Base-by-base conservation (phyloP, 2,797 vertebrate genomes). In the Vireo griseus region DNA sequence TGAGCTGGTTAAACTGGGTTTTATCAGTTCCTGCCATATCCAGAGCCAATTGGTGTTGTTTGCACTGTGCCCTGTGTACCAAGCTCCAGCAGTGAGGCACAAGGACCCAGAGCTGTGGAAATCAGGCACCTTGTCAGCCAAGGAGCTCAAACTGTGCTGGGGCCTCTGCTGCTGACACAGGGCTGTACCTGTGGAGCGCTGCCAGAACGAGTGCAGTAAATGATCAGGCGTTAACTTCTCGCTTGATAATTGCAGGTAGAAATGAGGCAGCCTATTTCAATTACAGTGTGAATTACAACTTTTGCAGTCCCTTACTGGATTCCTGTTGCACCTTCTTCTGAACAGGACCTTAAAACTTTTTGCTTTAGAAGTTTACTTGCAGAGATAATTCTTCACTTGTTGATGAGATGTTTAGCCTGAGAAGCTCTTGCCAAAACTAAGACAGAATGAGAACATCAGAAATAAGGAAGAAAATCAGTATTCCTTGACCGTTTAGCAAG, bases 381-480 rank as follows among this genome's bases (percentile, higher is more conserved):
- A 22, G 73, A 88, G 57, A 39, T 93, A 54, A 29, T 78, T 82
- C 59, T 88, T 89, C 47, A 44, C 76, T 88, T 86, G 91, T 71
- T 94, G 71, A 52, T 0, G 6, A 47, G 73, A 78, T 47, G 47
- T 63, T 95, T 81, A 58, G 89, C 47, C 90, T 66, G 47, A 65
- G 45, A 50, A 73, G 24, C 55, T 81, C 62, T 85, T 90, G 96
- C 95, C 96, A 97, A 90, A 89, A 40, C 10, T 63, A 69, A 94
- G 90, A 96, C 95, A 96, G 95, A 97, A 96, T 95, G 96, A 85
- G 97, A 96, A 37, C 94, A 93, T 93, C 74, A 76, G 68, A 86
- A 92, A 55, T 40, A 35, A 82, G 80, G 86, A 75, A 55, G 87
- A 72, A 93, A 84, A 95, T 68, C 66, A 54, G 88, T 88, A 92